Base-by-base conservation (phyloP, 1,140 invertebrate genomes). In the Drosophila fuyamai region DNA sequence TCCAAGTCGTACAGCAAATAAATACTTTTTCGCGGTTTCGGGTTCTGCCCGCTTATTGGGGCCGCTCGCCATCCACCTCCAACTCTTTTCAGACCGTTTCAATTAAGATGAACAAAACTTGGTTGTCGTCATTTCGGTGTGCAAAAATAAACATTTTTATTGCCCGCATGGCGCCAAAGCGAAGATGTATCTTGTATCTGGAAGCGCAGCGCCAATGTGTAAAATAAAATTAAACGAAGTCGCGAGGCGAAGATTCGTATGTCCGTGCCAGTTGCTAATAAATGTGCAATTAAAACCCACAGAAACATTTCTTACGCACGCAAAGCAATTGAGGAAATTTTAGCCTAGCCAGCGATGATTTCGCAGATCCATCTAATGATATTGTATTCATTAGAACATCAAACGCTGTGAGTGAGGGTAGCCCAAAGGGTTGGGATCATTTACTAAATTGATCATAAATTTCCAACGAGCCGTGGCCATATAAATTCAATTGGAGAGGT, bases 91-190 rank as follows among this genome's bases (percentile, higher is more conserved):
- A 46, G 38, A 63, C 56, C 60, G 38, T 79, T 83, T 83, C 76
- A 83, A 84, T 83, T 83, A 84, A 76, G 61, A 54, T 55, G 70
- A 74, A 75, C 36, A 57, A 73, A 84, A 68, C 61, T 84, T 80
- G 81, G 55, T 80, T 76, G 70, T 81, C 71, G 46, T 80, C 58
- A 47, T 76, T 55, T 81, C 54, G 59, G 78, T 71, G 79, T 70
- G 77, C 81, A 46, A 81, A 84, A 84, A 84, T 85, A 85, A 85
- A 74, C 77, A 81, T 85, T 85, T 75, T 84, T 84, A 84, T 84
- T 84, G 73, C 72, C 55, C 59, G 62, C 81, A 53, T 84, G 81
- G 81, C 81, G 81, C 81, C 81, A 84, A 59, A 57, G 81, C 62
- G 38, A 54, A 57, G 54, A 76, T 74, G 57, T 66, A 79, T 61